Evolutionary conservation across 64 coral and sea anemone genomes (phyloP), one percentile per base, ranked within the genome.

Genomic region (Dendrophyllia cribrosa): DNA sequence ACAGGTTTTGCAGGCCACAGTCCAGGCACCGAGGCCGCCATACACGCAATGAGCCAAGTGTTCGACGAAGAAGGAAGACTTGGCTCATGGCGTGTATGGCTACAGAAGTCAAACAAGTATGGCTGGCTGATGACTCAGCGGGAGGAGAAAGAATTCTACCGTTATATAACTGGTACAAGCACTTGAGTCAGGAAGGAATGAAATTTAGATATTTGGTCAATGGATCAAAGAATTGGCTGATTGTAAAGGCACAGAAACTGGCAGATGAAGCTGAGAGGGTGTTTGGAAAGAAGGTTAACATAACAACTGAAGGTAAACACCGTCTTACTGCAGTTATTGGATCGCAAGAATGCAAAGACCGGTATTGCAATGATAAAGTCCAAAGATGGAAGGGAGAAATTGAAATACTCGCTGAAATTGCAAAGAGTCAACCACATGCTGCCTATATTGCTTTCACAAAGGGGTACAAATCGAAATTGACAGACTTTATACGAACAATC

Each of bases 401-500:
- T 17, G 46, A 11, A 55, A 53, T 43, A 22, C 74, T 56, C n/a
- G 46, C 74, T 21, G 74, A 76, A 55, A 55, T 53, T 20, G 74
- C 49, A 13, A 3, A 76, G 5, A 86, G 83, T 61, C 83, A 86
- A 72, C 65, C 83, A 70, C 83, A 70, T 86, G 72, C 70, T 5
- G 50, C 70, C 22, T 76, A 76, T 44, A 34, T 77, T 24, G 72
- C 56, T 5, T 77, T 89, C 74, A 89, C 87, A 7, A 78, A 89
- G 56, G 87, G 74, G 17, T 89, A 61, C 58, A 87, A 87, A 72
- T 87, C 85, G 7, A 87, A 87, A 53, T 87, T 87, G 44, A 72
- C 85, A 16, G 72, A 76, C 19, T 77, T 11, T 58, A 74, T 88
- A 58, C 71, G 86, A 23, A 88, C 86, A 2, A 88, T 76, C 21